Base-by-base conservation (phyloP, 2,888 invertebrate genomes). In the Trachelus tabidus region DNA sequence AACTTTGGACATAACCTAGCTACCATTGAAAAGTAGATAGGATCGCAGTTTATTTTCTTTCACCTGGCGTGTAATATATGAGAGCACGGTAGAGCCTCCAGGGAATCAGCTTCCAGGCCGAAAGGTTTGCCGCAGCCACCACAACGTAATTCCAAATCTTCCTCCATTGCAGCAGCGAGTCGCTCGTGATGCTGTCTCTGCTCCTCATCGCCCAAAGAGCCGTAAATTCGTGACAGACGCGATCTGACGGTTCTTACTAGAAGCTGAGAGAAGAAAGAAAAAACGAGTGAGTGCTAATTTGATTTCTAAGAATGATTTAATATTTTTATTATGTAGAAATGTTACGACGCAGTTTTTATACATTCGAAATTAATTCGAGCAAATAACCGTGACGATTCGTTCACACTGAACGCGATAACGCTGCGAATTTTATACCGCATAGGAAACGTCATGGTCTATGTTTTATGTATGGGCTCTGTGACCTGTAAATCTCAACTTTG, bases 11-110 rank as follows among this genome's bases (percentile, higher is more conserved):
- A 40, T 40, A 40, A 40, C 40, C 40, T 40, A 15, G 15, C 15
- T 40, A 40, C 30, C 6, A 69, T 33, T 3, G 30, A 40, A 71
- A 33, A 68, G 35, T 30, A 79, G 84, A 84, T 15, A 79, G 75
- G 75, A 79, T 79, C 74, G 74, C 74, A 79, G 75, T 76, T 56
- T 11, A 30, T 15, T 33, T 71, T 33, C 12, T 9, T 79, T 83
- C 90, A 96, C 96, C 96, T 95, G 73, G 96, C 95, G 88, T 97
- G 97, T 75, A 97, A 94, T 83, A 97, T 97, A 89, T 97, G 97
- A 4, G 97, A 95, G 92, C 97, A 98, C 3, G 97, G 96, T 83
- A 97, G 92, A 30, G 96, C 96, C 85, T 97, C 97, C 73, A 97
- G 92, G 30, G 94, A 94, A 86, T 95, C 95, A 0, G 95, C 94